phyloP scores from a whole-genome alignment of 1,140 invertebrate genomes.

The Camponotus pennsylvanicus region DNA sequence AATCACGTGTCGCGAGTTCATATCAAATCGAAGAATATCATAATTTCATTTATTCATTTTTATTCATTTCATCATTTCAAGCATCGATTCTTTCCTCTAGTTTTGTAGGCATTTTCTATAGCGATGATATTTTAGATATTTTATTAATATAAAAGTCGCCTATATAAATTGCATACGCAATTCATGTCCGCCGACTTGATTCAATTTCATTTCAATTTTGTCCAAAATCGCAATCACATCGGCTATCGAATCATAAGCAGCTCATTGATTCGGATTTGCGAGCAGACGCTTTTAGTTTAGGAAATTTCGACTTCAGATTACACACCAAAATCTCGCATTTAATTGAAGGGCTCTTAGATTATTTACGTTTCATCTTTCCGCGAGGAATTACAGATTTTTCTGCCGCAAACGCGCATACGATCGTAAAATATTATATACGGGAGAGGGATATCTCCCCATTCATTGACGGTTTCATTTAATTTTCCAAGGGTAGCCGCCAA shows the following conservation, averaged over 20 bases:
- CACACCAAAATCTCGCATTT: not conserved
- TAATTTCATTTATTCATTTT: not conserved
- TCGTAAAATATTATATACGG: slow-evolving; percentile 40
- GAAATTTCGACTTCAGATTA: slow-evolving; percentile 14
- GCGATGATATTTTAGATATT: not conserved
- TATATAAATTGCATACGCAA: not conserved
- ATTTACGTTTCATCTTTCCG: slow-evolving; percentile 52
- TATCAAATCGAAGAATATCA: not conserved
- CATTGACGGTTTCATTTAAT: slow-evolving; percentile 52
- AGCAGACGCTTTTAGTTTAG: not conserved
- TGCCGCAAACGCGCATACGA: not conserved
- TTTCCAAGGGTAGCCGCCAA: not conserved
- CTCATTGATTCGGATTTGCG: not conserved
- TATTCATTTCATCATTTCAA: not conserved
- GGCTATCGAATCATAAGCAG: too few species aligned
- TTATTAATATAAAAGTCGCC: not conserved
- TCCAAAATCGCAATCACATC: not conserved
- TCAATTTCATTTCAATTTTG: not conserved
- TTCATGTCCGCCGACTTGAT: not conserved
- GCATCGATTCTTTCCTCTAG: not conserved
- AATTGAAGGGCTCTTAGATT: not conserved
- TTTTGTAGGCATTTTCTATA: not conserved
- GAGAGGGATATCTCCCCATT: not conserved
- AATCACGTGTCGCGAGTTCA: not conserved
- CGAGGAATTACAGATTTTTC: slow-evolving; percentile 46